phyloP scores from a whole-genome alignment of 2,888 invertebrate species.

The Luperina testacea region DNA sequence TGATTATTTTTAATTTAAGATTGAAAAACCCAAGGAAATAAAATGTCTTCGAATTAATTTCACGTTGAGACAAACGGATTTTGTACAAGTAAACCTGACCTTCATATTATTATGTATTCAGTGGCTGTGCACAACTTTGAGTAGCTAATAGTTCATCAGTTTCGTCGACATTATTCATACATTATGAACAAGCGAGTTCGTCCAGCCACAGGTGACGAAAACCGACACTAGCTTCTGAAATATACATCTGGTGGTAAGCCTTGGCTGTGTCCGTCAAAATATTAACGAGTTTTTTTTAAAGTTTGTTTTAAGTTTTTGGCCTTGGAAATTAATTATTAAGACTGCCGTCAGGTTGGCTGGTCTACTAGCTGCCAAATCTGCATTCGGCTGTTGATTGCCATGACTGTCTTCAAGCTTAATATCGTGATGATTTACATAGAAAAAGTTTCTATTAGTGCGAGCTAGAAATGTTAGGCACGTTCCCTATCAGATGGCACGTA shows the following conservation, averaged over 20 bases:
- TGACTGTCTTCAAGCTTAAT: not conserved
- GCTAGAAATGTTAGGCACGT: slow-evolving; percentile 11
- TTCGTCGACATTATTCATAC: slow-evolving; percentile 33
- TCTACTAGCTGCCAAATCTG: not conserved
- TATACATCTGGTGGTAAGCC: slow-evolving; percentile 19
- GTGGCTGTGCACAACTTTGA: slow-evolving; percentile 32
- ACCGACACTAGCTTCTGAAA: slow-evolving; percentile 33
- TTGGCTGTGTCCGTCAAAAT: slow-evolving; percentile 11
- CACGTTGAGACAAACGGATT: not conserved
- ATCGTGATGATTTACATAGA: not conserved
- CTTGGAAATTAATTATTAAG: not conserved
- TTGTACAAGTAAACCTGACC: slow-evolving; percentile 20
- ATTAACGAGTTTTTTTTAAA: not conserved
- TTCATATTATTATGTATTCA: slow-evolving; percentile 22
- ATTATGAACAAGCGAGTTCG: slow-evolving; percentile 39
- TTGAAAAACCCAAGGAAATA: slow-evolving; percentile 9
- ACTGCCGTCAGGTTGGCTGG: not conserved
- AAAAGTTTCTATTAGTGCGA: not conserved
- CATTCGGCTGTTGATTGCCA: not conserved
- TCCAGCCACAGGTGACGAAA: slow-evolving; percentile 20
- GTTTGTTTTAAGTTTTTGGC: not conserved
- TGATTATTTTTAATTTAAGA: slow-evolving; percentile 5
- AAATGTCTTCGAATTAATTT: not conserved
- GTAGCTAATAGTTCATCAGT: slow-evolving; percentile 39
- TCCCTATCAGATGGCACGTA: slow-evolving; percentile 11